Base-by-base conservation (phyloP, 2,113 vertebrate species). In the Ictalurus furcatus region DNA sequence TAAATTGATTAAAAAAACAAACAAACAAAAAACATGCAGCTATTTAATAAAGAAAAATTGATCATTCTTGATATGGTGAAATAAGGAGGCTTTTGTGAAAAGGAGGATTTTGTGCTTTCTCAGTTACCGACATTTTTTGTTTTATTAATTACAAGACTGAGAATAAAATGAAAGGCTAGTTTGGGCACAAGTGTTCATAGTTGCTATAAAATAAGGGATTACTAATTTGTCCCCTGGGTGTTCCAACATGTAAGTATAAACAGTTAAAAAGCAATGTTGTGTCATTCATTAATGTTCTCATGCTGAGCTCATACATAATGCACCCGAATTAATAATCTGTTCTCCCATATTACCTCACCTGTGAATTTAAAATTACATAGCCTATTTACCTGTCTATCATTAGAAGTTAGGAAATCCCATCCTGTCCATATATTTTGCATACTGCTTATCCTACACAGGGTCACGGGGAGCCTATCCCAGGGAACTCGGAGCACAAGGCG, bases 21-120 rank as follows among this genome's bases (percentile, higher is more conserved):
- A 87, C 88, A 88, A 89, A n/a, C n/a, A 67, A 30, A 69, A 30
- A 14, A 30, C n/a, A 69, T 69, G 65, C 65, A 30, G 65, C 16
- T 30, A 34, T 34, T 34, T 71, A 14, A 71, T 17, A 40, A 74
- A 21, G 59, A 23, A 61, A 40, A 74, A 11, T 65, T 16, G 23
- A 11, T 40, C 21, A 40, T 40, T 40, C 0, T 74, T 74, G 6
- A 6, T 17, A 71, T 71, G 14, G 69, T 14, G 14, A 34, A 16
- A 4, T 71, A 34, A 71, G 30, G 16, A 17, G 69, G 69, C 28
- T n/a, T 67, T 67, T 67, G 14, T n/a, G 13, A 48, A 48, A 9
- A n/a, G 16, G 67, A 69, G 67, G n/a, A 69, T 69, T 69, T 30
- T 34, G 67, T 34, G 67, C 30, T 17, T 30, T 71, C 16, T 67